Percentiles rank a stretch among this genome's conserved stretches.
phyloP scores from a whole-genome alignment of 2,888 invertebrate genomes.

The Emesis castigata region DNA sequence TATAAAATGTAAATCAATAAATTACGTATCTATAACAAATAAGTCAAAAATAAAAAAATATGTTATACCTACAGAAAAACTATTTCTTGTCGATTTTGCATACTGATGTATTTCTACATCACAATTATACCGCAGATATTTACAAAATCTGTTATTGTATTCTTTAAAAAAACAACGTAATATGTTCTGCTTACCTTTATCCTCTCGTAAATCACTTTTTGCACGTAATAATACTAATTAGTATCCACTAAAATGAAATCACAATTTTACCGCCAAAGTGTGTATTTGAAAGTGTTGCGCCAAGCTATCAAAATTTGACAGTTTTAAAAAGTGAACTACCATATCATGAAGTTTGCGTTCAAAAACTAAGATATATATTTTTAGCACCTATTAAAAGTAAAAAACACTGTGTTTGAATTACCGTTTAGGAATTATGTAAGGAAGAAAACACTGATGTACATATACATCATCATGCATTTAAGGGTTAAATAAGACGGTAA shows the following conservation, averaged over 20 bases:
- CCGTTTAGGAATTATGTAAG: too few species aligned
- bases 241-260: slow-evolving; percentile 21
- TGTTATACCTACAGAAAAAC: slow-evolving; percentile 36
- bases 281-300: slow-evolving; percentile 30
- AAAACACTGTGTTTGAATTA: slow-evolving; percentile 1
- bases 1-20: slow-evolving; percentile 30
- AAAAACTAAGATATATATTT: slow-evolving; percentile 54
- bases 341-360: slow-evolving; percentile 47
- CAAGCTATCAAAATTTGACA: slow-evolving; percentile 47
- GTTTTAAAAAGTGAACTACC: slow-evolving; percentile 37
- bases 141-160: slow-evolving; percentile 55
- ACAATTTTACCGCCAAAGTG: slow-evolving; percentile 20
- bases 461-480: too few species aligned
- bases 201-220: slow-evolving; percentile 49
- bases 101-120: slow-evolving; percentile 61
- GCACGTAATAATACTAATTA: slow-evolving; percentile 40
- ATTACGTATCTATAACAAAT: slow-evolving; percentile 44
- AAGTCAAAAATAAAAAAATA: slow-evolving; percentile 40
- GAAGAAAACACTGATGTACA: too few species aligned
- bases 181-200: slow-evolving; percentile 46
- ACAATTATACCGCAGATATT: slow-evolving; percentile 53
- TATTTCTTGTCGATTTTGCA: slow-evolving; percentile 52
- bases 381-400: slow-evolving; percentile 53
- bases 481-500: too few species aligned
- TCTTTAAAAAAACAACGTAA: slow-evolving; percentile 32